phyloP scores from a whole-genome alignment of 2,113 vertebrate genomes.

The Anolis sagrei region DNA sequence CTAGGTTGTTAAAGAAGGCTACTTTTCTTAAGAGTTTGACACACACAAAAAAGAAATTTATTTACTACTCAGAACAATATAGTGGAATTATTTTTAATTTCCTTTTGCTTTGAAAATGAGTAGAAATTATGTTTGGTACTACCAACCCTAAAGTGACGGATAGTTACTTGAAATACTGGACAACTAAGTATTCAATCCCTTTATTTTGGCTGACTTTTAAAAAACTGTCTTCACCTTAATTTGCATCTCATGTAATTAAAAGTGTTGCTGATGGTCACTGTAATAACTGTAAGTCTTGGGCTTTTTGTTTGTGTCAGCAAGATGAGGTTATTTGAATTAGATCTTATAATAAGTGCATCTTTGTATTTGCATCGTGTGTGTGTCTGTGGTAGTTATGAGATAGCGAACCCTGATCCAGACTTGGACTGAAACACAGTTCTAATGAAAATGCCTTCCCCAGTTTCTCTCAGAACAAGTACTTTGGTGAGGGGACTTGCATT shows the following conservation, averaged over 20 bases:
- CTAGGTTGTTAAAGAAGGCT: slow-evolving; percentile 8
- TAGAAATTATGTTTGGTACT: slow-evolving; percentile 45
- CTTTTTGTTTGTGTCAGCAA: neutral
- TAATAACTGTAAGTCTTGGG: neutral
- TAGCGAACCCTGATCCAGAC: neutral
- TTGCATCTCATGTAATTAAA: neutral
- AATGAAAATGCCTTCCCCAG: neutral
- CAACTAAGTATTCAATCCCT: slow-evolving; percentile 14
- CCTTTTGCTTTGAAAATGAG: slow-evolving; percentile 55
- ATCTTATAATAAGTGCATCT: neutral
- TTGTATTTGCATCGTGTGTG: neutral
- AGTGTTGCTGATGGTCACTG: neutral
- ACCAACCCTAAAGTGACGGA: slow-evolving; percentile 38
- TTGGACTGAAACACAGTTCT: neutral
- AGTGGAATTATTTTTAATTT: neutral
- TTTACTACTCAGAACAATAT: slow-evolving; percentile 51
- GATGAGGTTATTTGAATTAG: neutral
- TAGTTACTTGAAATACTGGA: slow-evolving; percentile 24
- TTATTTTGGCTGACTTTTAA: neutral
- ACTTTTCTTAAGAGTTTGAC: slow-evolving; percentile 40
- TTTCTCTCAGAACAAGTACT: neutral
- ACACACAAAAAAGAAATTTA: slow-evolving; percentile 17
- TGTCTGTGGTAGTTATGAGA: neutral
- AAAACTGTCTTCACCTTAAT: neutral
- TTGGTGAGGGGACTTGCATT: neutral